Percentiles rank a stretch among this genome's conserved stretches.
Evolutionary conservation across 2,797 vertebrate genomes (phyloP).

Genomic region (Lates japonicus): DNA sequence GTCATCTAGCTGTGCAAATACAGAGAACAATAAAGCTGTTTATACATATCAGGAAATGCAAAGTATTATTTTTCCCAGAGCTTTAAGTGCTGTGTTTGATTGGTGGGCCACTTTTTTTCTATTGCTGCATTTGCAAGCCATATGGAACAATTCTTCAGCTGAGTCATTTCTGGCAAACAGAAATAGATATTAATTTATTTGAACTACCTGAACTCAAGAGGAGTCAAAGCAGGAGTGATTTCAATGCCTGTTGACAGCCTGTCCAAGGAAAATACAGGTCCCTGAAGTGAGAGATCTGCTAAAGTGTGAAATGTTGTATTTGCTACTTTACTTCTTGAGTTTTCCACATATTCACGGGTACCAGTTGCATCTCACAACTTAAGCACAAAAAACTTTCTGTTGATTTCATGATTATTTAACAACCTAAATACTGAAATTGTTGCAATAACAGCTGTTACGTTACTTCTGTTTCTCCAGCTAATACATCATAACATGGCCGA

Average conservation of each 20-base stretch:
- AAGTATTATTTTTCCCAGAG: conserved; percentile 50
- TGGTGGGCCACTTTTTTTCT: conserved; percentile 22
- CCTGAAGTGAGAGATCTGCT: conserved; percentile 11
- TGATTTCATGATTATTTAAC: not conserved
- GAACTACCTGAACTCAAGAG: conserved; percentile 54
- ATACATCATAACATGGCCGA: not conserved
- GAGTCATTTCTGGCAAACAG: conserved; percentile 57
- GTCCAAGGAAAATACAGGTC: conserved; percentile 24
- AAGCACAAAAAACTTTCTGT: too few relatives aligned
- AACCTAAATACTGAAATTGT: not conserved
- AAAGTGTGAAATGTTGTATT: conserved; percentile 8
- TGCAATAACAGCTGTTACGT: not conserved
- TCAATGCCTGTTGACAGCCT: conserved; percentile 34
- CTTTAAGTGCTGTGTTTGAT: conserved; percentile 39
- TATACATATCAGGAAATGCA: conserved; percentile 54
- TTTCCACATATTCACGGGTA: not conserved
- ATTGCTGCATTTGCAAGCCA: conserved; percentile 12
- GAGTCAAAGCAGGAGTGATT: conserved; percentile 26
- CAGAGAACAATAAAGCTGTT: conserved; percentile 27
- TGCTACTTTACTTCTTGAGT: not conserved
- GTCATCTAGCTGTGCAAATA: conserved; percentile 33
- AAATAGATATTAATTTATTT: conserved; percentile 69
- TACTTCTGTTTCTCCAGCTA: not conserved
- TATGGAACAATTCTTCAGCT: conserved; percentile 48
- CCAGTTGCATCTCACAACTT: not conserved